These are phyloP conservation scores for Triplophysa bombifrons DNA, from an alignment of 2,797 vertebrate genomes.

Conservation along the genomic window DNA sequence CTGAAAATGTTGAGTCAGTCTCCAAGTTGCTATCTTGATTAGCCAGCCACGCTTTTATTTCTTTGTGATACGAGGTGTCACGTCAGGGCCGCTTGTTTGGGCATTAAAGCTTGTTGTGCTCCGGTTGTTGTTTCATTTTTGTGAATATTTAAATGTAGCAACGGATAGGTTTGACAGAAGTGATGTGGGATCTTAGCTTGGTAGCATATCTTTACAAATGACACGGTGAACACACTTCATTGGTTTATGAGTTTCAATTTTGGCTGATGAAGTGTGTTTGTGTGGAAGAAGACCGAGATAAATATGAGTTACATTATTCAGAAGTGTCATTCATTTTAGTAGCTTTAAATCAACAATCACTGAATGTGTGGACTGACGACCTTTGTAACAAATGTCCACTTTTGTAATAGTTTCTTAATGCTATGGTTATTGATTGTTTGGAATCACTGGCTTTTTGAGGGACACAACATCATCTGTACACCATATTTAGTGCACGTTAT, in stretches of 20 bases:
- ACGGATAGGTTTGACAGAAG: slow-evolving; percentile 4
- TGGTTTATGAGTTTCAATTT: not conserved
- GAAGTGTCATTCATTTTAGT: not conserved
- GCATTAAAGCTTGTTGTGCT: not conserved
- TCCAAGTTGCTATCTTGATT: slow-evolving; percentile 50
- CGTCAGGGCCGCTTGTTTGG: not conserved
- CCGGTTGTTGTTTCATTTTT: not conserved
- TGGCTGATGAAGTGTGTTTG: not conserved
- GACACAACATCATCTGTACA: not conserved
- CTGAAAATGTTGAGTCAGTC: slow-evolving; percentile 62
- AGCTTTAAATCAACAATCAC: not conserved
- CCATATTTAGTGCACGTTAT: slow-evolving; percentile 11
- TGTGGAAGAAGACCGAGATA: no score
- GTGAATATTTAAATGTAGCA: not conserved
- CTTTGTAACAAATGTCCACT: not conserved
- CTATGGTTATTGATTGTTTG: not conserved
- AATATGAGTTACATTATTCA: no score
- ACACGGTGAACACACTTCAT: not conserved
- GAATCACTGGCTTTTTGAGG: not conserved
- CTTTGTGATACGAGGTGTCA: not conserved
- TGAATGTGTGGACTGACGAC: no score
- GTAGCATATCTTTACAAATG: slow-evolving; percentile 19
- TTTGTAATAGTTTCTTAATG: not conserved
- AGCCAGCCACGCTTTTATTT: slow-evolving; percentile 59
- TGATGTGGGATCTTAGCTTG: slow-evolving; percentile 27